Evolutionary conservation across 2,888 invertebrate species (phyloP), one percentile per base, ranked within the genome.

Genomic region (Osmoderma eremita): DNA sequence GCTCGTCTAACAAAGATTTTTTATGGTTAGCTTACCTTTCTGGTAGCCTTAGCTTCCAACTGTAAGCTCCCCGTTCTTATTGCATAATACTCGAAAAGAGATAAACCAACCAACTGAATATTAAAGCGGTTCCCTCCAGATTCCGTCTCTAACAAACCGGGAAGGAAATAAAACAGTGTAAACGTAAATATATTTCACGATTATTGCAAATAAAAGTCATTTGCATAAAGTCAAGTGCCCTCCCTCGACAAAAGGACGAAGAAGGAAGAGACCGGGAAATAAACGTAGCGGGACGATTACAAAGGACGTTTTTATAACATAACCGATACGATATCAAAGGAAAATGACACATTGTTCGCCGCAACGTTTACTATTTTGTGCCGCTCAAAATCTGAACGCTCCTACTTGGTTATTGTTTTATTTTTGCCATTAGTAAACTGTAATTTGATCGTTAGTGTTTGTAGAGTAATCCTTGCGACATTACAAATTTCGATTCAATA

Each of bases 191-290:
- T 53, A 36, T 53, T 36, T 53, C 53, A 38, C 8, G 38, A 38
- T 53, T 53, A 53, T 53, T 53, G 53, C 53, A 53, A 53, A 53
- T 53, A 53, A 53, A 53, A 38, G 38, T 15, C 38, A 53, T 53
- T 53, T 53, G 53, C 53, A 53, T 53, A 53, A 36, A 38, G 38
- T 53, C 38, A 36, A 39, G 53, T 38, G 53, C 38, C 18, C 38
- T 4, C 24, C 1, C 17, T 38, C 53, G 38, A 53, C 53, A 38
- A 53, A 53, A 53, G 53, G 17, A 38, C n/a, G 18, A 8, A 3
- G 15, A 51, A 51, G 30, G 50, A 30, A 51, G 30, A 24, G 30
- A 24, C 24, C 13, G 50, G 15, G 17, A 38, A 18, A 38, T 36
- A 38, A 18, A 38, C 8, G 8, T 12, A 17, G 36, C 15, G 38